Evolutionary conservation across 2,113 vertebrate species (phyloP), one percentile per base, ranked within the genome.

Genomic region (Tichodroma muraria): DNA sequence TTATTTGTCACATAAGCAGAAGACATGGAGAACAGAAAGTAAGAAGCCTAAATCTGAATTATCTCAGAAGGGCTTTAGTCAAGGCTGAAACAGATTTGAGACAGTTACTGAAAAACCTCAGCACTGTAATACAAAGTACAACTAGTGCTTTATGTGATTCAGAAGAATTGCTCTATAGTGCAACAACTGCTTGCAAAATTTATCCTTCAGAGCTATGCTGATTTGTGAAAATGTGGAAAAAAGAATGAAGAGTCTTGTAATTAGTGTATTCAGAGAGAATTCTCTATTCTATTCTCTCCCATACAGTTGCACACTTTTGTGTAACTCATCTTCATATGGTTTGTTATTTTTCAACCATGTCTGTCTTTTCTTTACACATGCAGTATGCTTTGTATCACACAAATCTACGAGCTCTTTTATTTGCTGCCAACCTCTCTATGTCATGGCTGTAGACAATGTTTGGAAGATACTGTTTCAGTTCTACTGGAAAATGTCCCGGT

Each of bases 381-480:
- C 64, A 77, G 10, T 9, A 63, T 15, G 33, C 13, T 68, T 54
- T 70, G 9, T 53, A 60, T 44, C 40, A 79, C 10, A 71, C 21
- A 81, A 31, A 75, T 56, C 10, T 33, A 37, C 0, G 0, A 85
- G 45, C 11, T 75, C 24, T 50, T 35, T 35, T 10, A 81, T 59
- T 63, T 8, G 6, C 56, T 89, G 80, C 98, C 93, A 40, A 98
- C 98, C 98, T 98, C 56, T 96, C 97, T 56, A 63, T 66, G 11
- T 98, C 96, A 40, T 94, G 97, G 85, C 98, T 98, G 95, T 99
- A 99, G 92, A 98, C 96, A 40, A 98, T 96, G 78, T 99, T 99
- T 10, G 99, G 99, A 75, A 99, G 97, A 96, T 98, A 99, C 11
- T 98, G 98, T 69, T 97, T 98, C 89, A 99, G 97, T 92, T 99